Evolutionary conservation across 2,888 invertebrate species (phyloP), one percentile per base, ranked within the genome.

Genomic region (Oxytorus armatus): DNA sequence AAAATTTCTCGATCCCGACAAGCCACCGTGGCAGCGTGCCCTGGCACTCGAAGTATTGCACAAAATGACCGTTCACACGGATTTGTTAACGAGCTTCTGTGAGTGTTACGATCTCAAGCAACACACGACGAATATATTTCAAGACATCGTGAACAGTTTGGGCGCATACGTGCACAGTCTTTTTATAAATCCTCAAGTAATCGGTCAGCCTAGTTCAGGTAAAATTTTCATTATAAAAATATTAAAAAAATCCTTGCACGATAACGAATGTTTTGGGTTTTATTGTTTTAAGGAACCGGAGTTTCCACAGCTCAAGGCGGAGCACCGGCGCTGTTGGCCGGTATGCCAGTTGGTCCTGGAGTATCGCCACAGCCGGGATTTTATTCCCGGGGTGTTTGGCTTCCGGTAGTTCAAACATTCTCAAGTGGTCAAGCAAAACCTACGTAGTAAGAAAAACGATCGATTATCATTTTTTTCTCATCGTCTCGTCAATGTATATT

Each of bases 1-100:
- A 42, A 99, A 99, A 92, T 99, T 99, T 92, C 93, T 99, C 91
- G 99, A 99, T 91, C 97, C 97, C 0, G 99, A 99, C 90, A 98
- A 98, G 92, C 98, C 98, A 1, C 94, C 96, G 82, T 99, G 99
- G 99, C 99, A 99, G 92, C 93, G 99, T 74, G 98, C 98, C 0
- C 92, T 99, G 65, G 98, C 99, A 0, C 92, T 99, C 16, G 99
- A 99, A 93, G 98, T 99, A 1, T 93, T 99, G 53, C 98, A 98
- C 91, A 97, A 97, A 92, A 96, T 99, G 94, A 96, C 97, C 0
- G 95, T 97, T 68, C 97, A 98, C 87, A 96, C 98, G 5, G 95
- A 96, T 85, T 93, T 98, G 16, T 93, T 99, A 85, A 96, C 96
- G 87, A 97, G 97, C 61, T 98, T 99, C 92, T 98, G 99, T 92